These are phyloP conservation scores for Acrocyrtus sp. DNA, from an alignment of 2,888 invertebrate species.

Conservation along the genomic window DNA sequence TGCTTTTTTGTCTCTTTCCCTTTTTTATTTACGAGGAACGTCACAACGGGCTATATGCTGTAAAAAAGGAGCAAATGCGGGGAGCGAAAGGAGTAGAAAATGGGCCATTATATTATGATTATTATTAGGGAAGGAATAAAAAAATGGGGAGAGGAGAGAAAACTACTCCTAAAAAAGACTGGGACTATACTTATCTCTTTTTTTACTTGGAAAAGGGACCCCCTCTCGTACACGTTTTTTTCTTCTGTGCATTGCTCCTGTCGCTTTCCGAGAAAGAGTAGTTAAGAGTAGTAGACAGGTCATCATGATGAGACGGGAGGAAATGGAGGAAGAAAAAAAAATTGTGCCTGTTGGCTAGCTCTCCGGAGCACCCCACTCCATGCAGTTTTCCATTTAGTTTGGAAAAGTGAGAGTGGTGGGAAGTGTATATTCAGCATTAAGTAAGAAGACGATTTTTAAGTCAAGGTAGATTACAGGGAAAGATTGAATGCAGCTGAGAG, in stretches of 20 bases:
- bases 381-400: too few species aligned
- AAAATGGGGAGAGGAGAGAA: not conserved
- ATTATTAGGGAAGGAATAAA: slow-evolving; percentile 15
- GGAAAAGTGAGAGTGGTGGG: not conserved
- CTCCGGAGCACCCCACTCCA: too few species aligned
- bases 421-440: not conserved
- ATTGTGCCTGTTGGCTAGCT: not conserved
- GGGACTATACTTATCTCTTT: not conserved
- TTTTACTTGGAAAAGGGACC: not conserved
- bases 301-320: slow-evolving; percentile 35
- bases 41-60: slow-evolving; percentile 16
- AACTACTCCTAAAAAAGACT: too few species aligned
- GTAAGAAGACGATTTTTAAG: not conserved
- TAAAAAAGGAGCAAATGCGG: not conserved
- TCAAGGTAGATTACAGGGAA: slow-evolving; percentile 16
- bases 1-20: slow-evolving; percentile 18
- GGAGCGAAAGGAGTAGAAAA: slow-evolving; percentile 23
- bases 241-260: not conserved
- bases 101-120: slow-evolving; percentile 45
- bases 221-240: not conserved
- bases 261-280: slow-evolving; percentile 15
- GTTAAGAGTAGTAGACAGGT: slow-evolving; percentile 29
- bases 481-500: slow-evolving; percentile 3
- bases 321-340: slow-evolving; percentile 28
- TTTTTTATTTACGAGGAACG: slow-evolving; percentile 34